Evolutionary conservation across 2,888 invertebrate species (phyloP).

Genomic region (Piscicola geometra): DNA sequence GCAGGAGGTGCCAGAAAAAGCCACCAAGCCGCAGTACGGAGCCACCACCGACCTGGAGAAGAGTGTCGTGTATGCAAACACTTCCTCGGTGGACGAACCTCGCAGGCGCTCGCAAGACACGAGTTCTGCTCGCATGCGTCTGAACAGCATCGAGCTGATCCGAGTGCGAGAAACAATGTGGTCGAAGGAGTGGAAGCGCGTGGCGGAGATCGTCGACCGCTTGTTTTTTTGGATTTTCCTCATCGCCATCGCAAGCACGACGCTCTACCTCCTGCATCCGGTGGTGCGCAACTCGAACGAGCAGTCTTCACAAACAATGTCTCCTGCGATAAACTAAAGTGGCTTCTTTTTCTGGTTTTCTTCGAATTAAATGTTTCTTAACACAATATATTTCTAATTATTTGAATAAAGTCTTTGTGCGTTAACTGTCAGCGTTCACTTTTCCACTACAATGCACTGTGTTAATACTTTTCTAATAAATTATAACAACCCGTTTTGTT

Average conservation of each 20-base stretch:
- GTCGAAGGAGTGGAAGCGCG: conserved; percentile 43
- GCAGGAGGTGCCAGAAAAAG: conserved; percentile 14
- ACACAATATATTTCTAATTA: no score
- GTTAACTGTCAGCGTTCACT: conserved; percentile 15
- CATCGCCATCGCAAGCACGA: conserved; percentile 43
- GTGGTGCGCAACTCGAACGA: conserved; percentile 38
- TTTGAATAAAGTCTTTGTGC: neutral
- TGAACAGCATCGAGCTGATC: conserved; percentile 30
- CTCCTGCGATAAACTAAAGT: neutral
- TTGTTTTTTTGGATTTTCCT: conserved; percentile 46
- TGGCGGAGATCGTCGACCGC: conserved; percentile 45
- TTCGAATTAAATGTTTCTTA: neutral
- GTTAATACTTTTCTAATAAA: neutral
- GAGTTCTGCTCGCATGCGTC: neutral
- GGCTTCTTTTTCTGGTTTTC: neutral
- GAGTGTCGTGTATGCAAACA: neutral
- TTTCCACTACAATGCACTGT: neutral
- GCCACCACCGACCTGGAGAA: neutral
- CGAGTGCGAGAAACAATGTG: conserved; percentile 35
- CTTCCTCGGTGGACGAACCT: neutral
- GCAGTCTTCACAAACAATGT: neutral
- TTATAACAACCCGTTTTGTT: no score
- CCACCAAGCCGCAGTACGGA: neutral
- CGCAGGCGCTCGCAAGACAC: conserved; percentile 3
- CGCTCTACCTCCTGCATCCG: conserved; percentile 45